phyloP scores from a whole-genome alignment of 2,888 invertebrate species.

The Globia sparganii region DNA sequence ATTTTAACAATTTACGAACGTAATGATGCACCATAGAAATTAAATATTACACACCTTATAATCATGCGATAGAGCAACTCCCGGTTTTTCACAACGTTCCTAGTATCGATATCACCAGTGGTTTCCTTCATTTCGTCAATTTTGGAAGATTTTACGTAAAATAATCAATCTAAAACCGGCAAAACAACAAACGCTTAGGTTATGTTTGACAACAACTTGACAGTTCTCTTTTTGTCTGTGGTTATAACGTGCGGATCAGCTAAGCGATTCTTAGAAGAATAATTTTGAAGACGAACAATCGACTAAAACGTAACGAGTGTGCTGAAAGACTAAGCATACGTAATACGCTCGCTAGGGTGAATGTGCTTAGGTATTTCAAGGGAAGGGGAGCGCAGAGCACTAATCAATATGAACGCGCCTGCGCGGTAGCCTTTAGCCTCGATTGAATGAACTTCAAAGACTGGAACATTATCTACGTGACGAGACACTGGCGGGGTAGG shows the following conservation, averaged over 20 bases:
- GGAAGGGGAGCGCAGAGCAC: slow-evolving; percentile 2
- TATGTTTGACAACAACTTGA: slow-evolving; percentile 72
- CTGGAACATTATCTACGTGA: slow-evolving; percentile 30
- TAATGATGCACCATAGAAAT: neutral
- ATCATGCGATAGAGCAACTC: slow-evolving; percentile 97
- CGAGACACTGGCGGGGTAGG: neutral
- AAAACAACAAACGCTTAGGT: slow-evolving; percentile 61
- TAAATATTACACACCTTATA: slow-evolving; percentile 92
- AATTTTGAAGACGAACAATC: slow-evolving; percentile 1
- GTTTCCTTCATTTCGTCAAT: slow-evolving; percentile 83
- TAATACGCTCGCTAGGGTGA: slow-evolving; percentile 5
- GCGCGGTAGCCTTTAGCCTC: slow-evolving; percentile 60
- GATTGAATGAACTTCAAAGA: slow-evolving; percentile 50
- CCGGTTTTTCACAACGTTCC: slow-evolving; percentile 96
- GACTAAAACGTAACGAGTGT: slow-evolving; percentile 10
- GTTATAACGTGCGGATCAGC: slow-evolving; percentile 15
- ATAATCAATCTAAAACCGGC: slow-evolving; percentile 42
- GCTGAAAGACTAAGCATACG: slow-evolving; percentile 23
- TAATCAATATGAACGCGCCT: slow-evolving; percentile 74
- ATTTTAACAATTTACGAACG: neutral
- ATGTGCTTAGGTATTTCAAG: slow-evolving; percentile 1
- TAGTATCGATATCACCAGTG: slow-evolving; percentile 90
- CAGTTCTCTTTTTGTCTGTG: slow-evolving; percentile 62
- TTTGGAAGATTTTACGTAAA: slow-evolving; percentile 16
- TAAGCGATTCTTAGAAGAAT: neutral